Base-by-base conservation (phyloP, 2,113 vertebrate species). In the Microcebus murinus region DNA sequence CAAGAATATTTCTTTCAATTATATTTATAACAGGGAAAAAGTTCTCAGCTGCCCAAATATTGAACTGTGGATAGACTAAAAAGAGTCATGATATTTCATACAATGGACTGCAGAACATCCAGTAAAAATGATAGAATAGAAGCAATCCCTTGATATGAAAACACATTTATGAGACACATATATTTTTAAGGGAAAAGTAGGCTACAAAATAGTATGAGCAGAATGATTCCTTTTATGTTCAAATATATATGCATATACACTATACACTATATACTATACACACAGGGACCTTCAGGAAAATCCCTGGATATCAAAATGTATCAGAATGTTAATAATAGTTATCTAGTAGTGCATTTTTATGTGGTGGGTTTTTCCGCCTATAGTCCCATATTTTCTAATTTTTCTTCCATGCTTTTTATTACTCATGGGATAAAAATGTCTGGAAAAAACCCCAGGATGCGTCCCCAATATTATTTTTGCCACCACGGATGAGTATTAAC, bases 391-490 rank as follows among this genome's bases (percentile, higher is more conserved):
- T 84, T 76, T 92, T 77, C 91, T 92, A n/a, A 90, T 92, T 42
- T 87, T 92, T 71, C 63, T 74, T 63, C 57, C 17, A 45, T 57
- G 65, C 18, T 57, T 79, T 96, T 61, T 76, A 83, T 84, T 80
- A 92, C 83, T 55, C 8, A 8, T 50, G 29, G 63, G 52, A 81
- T 81, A 70, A 81, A 96, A 94, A 81, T 48, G 34, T 59, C 84
- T 94, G 20, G 10, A 42, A 18, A 36, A 45, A 89, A 31, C 36
- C 13, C 48, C 31, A 39, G 36, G 31, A 91, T 55, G 67, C 59
- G 71, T 87, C 50, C 76, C 39, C 70, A 90, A 29, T 71, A 92
- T 87, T 91, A 92, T 71, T 81, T 97, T 87, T 76, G n/a, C 45
- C 67, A 55, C 36, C 3, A 63, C 2, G 61, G 61, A 85, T 86